phyloP scores from a whole-genome alignment of 2,797 vertebrate genomes.

The Siniperca obscura region DNA sequence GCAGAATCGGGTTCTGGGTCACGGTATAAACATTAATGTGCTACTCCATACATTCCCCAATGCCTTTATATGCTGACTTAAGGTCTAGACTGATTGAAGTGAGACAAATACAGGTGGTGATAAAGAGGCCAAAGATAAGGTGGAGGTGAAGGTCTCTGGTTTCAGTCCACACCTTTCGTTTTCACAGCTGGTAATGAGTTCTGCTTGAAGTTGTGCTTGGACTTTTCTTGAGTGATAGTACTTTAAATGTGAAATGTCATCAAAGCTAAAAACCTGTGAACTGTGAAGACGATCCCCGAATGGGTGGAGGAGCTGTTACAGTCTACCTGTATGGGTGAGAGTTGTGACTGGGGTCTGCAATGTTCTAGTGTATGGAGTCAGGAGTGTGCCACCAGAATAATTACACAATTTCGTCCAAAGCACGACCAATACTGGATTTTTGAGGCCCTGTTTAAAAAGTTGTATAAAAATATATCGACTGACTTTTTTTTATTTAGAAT shows the following conservation, averaged over 20 bases:
- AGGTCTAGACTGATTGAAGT: conserved; percentile 65
- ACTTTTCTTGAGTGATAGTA: neutral
- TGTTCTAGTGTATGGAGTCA: neutral
- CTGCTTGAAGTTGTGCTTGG: neutral
- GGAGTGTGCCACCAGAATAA: neutral
- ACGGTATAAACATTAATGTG: conserved; percentile 46
- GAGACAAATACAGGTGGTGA: conserved; percentile 50
- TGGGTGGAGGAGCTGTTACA: neutral
- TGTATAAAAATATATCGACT: neutral
- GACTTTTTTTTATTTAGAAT: neutral
- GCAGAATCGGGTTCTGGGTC: conserved; percentile 51
- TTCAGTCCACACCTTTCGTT: conserved; percentile 44
- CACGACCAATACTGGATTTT: neutral
- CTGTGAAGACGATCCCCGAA: neutral
- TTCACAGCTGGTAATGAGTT: conserved; percentile 57
- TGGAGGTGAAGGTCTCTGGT: conserved; percentile 23
- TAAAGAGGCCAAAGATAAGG: conserved; percentile 38
- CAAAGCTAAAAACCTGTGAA: conserved; percentile 1
- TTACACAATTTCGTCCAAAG: neutral
- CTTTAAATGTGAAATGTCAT: conserved; percentile 10
- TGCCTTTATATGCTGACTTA: conserved; percentile 55
- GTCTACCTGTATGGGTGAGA: neutral
- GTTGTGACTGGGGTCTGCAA: neutral
- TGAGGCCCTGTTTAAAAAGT: neutral
- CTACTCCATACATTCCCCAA: conserved; percentile 34